Conservation (phyloP, 2,797 vertebrate genomes). For the Sebastes trivittatus region DNA sequence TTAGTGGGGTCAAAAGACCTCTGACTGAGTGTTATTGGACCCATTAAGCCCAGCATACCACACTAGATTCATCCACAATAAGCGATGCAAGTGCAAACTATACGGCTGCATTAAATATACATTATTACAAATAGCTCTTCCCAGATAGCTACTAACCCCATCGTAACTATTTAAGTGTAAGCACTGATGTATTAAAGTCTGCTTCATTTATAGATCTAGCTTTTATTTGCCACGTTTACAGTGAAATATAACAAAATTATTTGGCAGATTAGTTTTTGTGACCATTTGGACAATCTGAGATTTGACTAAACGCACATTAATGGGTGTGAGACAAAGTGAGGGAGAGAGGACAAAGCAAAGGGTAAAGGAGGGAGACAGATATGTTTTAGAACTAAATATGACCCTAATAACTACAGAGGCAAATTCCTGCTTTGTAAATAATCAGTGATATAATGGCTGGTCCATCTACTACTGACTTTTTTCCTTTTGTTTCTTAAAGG, state of each 20-base stretch:
- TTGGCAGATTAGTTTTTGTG: background rate
- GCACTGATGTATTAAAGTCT: background rate
- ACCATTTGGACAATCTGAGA: background rate
- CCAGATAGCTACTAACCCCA: background rate
- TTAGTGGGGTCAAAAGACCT: background rate
- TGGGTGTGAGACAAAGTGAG: background rate
- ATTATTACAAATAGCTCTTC: conserved; percentile 40
- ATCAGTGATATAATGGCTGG: background rate
- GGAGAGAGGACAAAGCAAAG: background rate
- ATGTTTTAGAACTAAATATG: background rate
- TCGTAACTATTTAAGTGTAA: conserved; percentile 1
- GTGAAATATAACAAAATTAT: background rate
- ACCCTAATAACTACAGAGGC: background rate
- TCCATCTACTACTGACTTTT: background rate
- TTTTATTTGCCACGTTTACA: conserved; percentile 35
- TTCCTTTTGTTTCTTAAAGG: background rate
- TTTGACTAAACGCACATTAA: background rate
- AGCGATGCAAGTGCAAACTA: background rate
- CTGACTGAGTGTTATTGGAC: conserved; percentile 25
- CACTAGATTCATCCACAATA: conserved; percentile 16
- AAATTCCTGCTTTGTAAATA: background rate
- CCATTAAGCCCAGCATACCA: conserved; percentile 25
- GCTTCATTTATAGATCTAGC: background rate
- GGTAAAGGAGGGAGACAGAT: background rate
- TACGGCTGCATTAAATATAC: conserved; percentile 54